These are phyloP conservation scores for Lissocephala sabroskyi DNA, from an alignment of 2,888 invertebrate species.

Conservation along the genomic window DNA sequence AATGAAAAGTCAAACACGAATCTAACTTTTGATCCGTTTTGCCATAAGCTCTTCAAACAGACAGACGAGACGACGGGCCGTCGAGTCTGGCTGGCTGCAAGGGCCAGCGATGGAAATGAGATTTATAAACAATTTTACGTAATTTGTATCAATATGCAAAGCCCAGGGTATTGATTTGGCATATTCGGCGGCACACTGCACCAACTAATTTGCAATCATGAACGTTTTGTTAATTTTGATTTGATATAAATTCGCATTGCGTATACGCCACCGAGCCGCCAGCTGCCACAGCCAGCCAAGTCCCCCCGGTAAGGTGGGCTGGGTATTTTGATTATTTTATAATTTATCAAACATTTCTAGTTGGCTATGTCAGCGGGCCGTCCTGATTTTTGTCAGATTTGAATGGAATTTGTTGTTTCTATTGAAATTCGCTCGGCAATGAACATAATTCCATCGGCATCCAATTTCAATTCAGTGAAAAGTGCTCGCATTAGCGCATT, in stretches of 20 bases:
- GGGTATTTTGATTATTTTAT: slow-evolving; percentile 4
- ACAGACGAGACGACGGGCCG: no score
- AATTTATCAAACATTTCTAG: background rate
- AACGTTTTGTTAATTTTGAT: slow-evolving; percentile 54
- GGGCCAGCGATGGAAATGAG: background rate
- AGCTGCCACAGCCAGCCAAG: background rate
- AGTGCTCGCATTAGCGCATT: slow-evolving; percentile 20
- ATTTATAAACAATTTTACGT: background rate
- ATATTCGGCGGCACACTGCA: no score
- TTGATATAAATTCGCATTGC: slow-evolving; percentile 28
- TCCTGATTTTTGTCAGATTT: no score
- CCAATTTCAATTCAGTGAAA: slow-evolving; percentile 47
- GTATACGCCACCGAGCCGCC: slow-evolving; percentile 2
- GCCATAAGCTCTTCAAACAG: slow-evolving; percentile 28
- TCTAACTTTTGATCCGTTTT: slow-evolving; percentile 62
- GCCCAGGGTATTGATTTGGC: no score
- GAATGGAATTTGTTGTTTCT: no score
- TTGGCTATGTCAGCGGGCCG: no score
- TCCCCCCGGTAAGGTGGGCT: background rate
- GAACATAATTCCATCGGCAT: slow-evolving; percentile 35
- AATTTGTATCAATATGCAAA: background rate
- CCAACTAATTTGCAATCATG: slow-evolving; percentile 48
- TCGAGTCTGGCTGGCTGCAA: no score
- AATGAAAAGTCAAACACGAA: slow-evolving; percentile 63
- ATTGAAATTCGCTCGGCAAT: background rate